Evolutionary conservation across 2,113 vertebrate species (phyloP).

Genomic region (Pachyramphus minor): DNA sequence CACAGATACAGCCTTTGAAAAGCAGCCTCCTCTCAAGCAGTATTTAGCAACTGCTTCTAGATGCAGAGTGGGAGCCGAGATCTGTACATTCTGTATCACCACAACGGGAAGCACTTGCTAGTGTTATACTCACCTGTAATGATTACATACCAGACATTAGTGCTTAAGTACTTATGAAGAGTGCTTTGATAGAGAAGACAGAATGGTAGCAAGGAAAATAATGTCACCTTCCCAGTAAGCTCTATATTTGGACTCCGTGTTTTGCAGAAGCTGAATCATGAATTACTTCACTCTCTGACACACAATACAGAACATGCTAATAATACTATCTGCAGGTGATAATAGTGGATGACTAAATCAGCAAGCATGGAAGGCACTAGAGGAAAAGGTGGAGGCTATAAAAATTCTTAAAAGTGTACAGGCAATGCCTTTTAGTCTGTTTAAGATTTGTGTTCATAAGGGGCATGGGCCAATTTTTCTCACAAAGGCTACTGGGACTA

Average conservation of each 20-base stretch:
- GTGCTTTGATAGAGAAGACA: not conserved
- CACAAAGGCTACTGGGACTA: not conserved
- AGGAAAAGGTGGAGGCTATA: not conserved
- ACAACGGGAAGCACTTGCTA: not conserved
- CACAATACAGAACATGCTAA: not conserved
- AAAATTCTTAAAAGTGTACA: not conserved
- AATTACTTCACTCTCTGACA: not conserved
- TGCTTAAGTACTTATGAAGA: not conserved
- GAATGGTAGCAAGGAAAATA: not conserved
- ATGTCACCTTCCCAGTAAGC: not conserved
- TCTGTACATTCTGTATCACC: not conserved
- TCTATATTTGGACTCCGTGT: conserved; percentile 9
- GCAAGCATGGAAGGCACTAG: not conserved
- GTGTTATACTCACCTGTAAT: not conserved
- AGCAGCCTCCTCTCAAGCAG: not conserved
- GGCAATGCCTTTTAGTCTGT: not conserved
- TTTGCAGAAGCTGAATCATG: conserved; percentile 13
- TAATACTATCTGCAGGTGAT: not conserved
- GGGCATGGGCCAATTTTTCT: not conserved
- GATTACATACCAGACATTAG: not conserved
- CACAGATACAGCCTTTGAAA: not conserved
- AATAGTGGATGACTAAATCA: not conserved
- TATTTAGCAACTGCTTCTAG: not conserved
- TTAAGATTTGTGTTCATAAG: not conserved
- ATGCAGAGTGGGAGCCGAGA: not conserved